phyloP scores from a whole-genome alignment of 2,888 invertebrate genomes.

The Leptopilina myrica region DNA sequence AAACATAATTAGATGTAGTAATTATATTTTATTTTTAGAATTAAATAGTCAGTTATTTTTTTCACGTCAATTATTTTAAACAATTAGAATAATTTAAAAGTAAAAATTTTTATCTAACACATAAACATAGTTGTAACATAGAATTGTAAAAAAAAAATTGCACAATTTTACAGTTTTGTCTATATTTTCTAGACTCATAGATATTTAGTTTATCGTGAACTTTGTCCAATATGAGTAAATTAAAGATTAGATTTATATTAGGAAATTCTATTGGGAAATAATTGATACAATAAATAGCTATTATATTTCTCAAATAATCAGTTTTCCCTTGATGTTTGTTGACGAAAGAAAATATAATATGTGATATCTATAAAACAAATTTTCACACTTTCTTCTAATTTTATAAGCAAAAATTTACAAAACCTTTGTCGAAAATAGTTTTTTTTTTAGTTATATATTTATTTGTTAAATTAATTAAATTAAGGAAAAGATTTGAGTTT shows the following conservation, averaged over 20 bases:
- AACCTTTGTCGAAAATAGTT: no score
- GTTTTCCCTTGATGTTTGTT: neutral
- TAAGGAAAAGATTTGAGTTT: neutral
- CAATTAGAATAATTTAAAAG: no score
- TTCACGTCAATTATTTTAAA: no score
- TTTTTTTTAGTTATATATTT: no score
- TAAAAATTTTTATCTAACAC: no score
- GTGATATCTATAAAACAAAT: no score
- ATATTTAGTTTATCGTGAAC: slow-evolving; percentile 6
- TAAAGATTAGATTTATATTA: neutral
- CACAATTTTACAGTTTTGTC: neutral
- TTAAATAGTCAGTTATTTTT: no score
- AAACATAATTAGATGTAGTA: no score
- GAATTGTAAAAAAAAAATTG: neutral
- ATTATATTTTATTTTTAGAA: no score
- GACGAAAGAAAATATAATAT: neutral
- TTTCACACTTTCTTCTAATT: no score
- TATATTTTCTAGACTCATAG: neutral
- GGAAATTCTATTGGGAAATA: neutral
- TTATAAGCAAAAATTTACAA: no score
- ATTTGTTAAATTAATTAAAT: neutral
- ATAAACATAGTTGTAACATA: no score
- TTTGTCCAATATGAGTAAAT: neutral
- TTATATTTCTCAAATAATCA: neutral
- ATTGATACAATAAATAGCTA: neutral